Base-by-base conservation (phyloP, 2,888 invertebrate species). In the Gibbula magus region DNA sequence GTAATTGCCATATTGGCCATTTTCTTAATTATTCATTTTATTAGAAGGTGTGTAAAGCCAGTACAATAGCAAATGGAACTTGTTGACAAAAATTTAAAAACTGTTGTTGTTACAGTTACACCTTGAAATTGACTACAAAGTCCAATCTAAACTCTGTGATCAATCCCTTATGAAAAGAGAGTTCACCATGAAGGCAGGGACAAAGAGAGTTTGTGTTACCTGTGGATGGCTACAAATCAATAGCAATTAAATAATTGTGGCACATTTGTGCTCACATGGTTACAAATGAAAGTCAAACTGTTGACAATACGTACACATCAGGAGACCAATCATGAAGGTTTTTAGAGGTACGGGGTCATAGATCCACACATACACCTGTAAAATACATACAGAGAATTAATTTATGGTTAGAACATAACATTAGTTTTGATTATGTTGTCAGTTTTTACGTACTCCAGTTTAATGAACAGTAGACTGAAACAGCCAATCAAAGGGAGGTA, bases 261-360 rank as follows among this genome's bases (percentile, higher is more conserved):
- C n/a, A 67, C 32, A 20, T 3, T 22, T 39, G 8, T n/a, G n/a
- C n/a, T n/a, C n/a, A n/a, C 22, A n/a, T 67, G 35, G 39, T 2
- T 20, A 16, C 35, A 20, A 5, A 18, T 32, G 73, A n/a, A 16
- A 16, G 0, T 51, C 20, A 13, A 66, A 20, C 13, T 13, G 29
- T 66, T 8, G 7, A 51, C 2, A n/a, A n/a, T 51, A 86, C 90
- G 86, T 86, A 92, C 92, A 91, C 86, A 94, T 92, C n/a, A 93
- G 86, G 51, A 93, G 95, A n/a, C 99, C 99, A 89, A 97, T 96
- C 86, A 98, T 95, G 96, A 98, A 98, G 66, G 93, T 94, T 87
- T 92, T 93, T 29, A 93, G 88, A 56, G 98, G 98, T 92, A 98
- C 97, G 0, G 99, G 98, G 93, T 99, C 98, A 93, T 98, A 99